phyloP scores from a whole-genome alignment of 1,140 invertebrate genomes.

The Bombyx mandarina region DNA sequence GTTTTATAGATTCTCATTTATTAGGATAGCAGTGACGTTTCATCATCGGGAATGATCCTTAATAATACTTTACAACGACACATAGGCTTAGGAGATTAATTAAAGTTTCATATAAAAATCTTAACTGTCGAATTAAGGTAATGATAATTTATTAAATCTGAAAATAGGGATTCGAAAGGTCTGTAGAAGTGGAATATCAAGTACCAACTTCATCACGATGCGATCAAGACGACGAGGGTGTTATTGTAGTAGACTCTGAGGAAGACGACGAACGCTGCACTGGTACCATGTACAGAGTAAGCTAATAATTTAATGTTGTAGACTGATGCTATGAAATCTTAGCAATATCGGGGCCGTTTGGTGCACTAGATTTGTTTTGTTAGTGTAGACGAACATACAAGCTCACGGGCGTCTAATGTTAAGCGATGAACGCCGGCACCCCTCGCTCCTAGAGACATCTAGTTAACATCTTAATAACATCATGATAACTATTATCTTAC shows the following conservation, averaged over 20 bases:
- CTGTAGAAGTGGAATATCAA: constrained; percentile 79
- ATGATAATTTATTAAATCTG: background rate
- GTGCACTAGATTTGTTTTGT: too few species aligned
- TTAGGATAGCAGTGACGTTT: too few species aligned
- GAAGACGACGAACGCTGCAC: constrained; percentile 60
- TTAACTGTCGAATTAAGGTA: background rate
- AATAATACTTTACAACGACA: too few species aligned
- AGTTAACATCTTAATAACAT: too few species aligned
- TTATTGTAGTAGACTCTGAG: constrained; percentile 78
- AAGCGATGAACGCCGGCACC: too few species aligned
- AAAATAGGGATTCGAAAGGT: constrained; percentile 53
- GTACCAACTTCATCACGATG: constrained; percentile 87
- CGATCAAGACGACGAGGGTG: constrained; percentile 85
- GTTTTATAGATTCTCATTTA: too few species aligned
- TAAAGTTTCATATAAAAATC: background rate
- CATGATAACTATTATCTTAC: too few species aligned
- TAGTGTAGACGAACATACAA: too few species aligned
- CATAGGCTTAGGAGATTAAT: background rate
- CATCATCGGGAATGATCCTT: too few species aligned
- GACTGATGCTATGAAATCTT: background rate
- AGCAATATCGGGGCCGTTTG: too few species aligned
- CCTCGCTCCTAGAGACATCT: too few species aligned
- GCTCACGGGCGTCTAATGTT: too few species aligned
- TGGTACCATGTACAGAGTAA: constrained; percentile 59
- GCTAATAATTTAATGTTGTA: constrained; percentile 2